Conservation (phyloP, 2,113 vertebrate genomes). For the Prionailurus viverrinus region DNA sequence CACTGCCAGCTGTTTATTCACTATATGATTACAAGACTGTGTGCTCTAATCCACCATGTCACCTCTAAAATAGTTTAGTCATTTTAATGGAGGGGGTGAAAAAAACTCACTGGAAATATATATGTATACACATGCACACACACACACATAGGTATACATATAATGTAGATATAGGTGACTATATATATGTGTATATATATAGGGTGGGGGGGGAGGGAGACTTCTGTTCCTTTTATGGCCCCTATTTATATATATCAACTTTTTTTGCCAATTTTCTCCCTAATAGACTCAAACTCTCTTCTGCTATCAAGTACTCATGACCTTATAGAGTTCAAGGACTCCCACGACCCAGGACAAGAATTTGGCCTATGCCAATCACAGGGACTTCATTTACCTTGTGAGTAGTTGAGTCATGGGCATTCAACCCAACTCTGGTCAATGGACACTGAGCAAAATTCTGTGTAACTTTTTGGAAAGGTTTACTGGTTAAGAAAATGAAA, state of each 20-base stretch:
- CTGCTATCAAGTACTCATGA: not conserved
- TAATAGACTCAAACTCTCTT: not conserved
- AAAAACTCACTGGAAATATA: not conserved
- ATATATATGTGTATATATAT: not conserved
- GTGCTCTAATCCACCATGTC: not conserved
- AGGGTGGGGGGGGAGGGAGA: not conserved
- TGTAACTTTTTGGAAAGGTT: not conserved
- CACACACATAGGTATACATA: not conserved
- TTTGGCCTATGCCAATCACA: not conserved
- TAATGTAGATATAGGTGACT: not conserved
- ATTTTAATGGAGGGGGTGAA: not conserved
- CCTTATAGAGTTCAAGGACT: not conserved
- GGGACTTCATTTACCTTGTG: not conserved
- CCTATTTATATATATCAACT: too few species aligned
- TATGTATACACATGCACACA: not conserved
- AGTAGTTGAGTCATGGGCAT: not conserved
- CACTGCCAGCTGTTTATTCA: slow-evolving; percentile 62
- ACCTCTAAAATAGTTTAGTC: slow-evolving; percentile 31
- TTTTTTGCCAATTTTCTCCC: not conserved
- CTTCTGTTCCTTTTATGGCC: too few species aligned
- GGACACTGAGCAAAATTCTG: not conserved
- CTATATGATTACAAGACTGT: slow-evolving; percentile 1
- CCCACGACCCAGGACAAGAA: not conserved
- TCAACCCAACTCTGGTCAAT: not conserved
- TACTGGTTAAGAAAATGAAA: not conserved